phyloP scores from a whole-genome alignment of 2,888 invertebrate genomes.

The Hirtodrosophila duncani region DNA sequence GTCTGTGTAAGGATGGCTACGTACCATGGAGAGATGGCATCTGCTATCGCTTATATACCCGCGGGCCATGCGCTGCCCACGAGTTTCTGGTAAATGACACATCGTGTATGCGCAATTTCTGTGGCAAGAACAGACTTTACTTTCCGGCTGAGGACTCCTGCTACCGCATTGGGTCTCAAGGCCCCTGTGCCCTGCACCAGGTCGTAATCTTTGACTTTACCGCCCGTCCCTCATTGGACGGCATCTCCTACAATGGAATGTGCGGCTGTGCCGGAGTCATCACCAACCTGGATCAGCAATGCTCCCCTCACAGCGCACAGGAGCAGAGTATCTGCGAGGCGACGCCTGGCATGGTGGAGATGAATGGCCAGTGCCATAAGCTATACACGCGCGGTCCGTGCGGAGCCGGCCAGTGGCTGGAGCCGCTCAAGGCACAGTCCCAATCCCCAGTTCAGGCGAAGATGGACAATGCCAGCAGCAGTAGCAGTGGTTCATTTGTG shows the following conservation, averaged over 20 bases:
- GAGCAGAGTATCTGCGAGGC: constrained; percentile 80
- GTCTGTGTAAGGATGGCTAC: constrained; percentile 85
- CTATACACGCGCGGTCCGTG: constrained; percentile 89
- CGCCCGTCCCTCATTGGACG: constrained; percentile 87
- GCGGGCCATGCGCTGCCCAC: constrained; percentile 86
- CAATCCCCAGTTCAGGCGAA: no score
- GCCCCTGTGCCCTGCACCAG: constrained; percentile 86
- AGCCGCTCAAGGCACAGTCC: constrained; percentile 79
- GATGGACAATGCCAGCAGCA: constrained; percentile 58
- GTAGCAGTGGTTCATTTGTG: no score
- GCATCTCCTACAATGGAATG: constrained; percentile 89
- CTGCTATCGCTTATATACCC: constrained; percentile 88
- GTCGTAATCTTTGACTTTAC: constrained; percentile 90
- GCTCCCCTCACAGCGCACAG: constrained; percentile 41
- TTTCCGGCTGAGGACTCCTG: constrained; percentile 86
- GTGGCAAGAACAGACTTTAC: constrained; percentile 86
- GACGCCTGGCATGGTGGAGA: constrained; percentile 82
- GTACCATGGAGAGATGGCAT: constrained; percentile 83
- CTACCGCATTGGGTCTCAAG: constrained; percentile 87
- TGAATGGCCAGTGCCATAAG: constrained; percentile 86
- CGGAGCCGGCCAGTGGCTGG: constrained; percentile 84
- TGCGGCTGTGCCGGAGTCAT: constrained; percentile 84
- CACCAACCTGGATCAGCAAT: constrained; percentile 77
- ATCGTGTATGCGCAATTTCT: constrained; percentile 85
- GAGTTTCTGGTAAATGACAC: constrained; percentile 85